Evolutionary conservation across 2,888 invertebrate species (phyloP).

Genomic region (Brachyptera putata): DNA sequence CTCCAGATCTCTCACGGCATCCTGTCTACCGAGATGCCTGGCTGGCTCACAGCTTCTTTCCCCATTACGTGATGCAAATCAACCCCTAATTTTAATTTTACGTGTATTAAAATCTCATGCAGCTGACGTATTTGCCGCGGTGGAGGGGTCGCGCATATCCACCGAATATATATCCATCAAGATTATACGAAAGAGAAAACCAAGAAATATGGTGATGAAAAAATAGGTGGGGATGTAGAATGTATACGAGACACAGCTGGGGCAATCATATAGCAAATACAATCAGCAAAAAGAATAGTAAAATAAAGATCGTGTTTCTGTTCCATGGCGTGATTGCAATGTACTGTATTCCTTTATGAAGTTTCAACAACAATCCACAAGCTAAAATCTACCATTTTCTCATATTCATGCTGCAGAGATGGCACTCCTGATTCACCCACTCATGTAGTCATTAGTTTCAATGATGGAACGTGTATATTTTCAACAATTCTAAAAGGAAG

Average conservation of each 20-base stretch:
- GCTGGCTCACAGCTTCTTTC: constrained; percentile 43
- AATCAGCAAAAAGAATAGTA: not conserved
- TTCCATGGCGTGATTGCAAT: not conserved
- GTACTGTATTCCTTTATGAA: no score
- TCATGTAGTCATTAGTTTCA: no score
- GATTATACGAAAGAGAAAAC: constrained; percentile 13
- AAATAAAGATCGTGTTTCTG: no score
- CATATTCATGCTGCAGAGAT: no score
- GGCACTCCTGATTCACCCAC: no score
- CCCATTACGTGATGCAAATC: constrained; percentile 58
- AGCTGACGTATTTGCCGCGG: constrained; percentile 48
- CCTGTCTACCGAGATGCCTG: constrained; percentile 40
- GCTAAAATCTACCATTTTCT: no score
- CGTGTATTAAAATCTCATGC: constrained; percentile 55
- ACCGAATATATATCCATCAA: no score
- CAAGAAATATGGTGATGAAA: constrained; percentile 3
- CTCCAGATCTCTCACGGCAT: constrained; percentile 29
- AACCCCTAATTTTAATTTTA: constrained; percentile 57
- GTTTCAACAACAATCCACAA: no score
- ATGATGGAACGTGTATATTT: no score
- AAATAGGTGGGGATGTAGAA: not conserved
- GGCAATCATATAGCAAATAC: constrained; percentile 10
- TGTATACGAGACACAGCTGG: constrained; percentile 11
- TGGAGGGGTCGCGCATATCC: constrained; percentile 15
- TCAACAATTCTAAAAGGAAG: no score